phyloP scores from a whole-genome alignment of 2,888 invertebrate genomes.

The Eledone cirrhosa region DNA sequence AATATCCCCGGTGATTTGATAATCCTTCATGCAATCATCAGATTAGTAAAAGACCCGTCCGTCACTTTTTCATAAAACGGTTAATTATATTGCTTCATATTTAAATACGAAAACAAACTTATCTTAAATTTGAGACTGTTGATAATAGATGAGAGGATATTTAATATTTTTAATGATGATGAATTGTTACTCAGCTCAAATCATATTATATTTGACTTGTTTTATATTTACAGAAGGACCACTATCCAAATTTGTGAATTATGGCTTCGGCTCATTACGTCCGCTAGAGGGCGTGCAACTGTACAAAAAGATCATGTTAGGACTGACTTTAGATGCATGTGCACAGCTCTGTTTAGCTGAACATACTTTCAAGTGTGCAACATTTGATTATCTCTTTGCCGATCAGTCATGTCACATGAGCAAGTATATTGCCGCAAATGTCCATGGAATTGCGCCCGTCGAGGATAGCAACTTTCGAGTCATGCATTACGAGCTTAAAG shows the following conservation, averaged over 20 bases:
- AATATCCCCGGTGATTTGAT: no score
- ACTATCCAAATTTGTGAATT: slow-evolving; percentile 58
- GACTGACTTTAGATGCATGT: slow-evolving; percentile 58
- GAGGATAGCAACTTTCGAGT: slow-evolving; percentile 43
- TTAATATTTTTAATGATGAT: no score
- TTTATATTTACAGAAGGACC: slow-evolving; percentile 52
- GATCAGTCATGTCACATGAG: slow-evolving; percentile 60
- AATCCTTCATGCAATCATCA: no score
- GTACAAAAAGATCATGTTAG: slow-evolving; percentile 56
- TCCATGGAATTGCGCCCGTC: slow-evolving; percentile 53
- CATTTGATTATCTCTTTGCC: slow-evolving; percentile 60
- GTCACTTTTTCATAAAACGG: no score
- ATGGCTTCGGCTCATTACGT: slow-evolving; percentile 56
- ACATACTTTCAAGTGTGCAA: slow-evolving; percentile 55
- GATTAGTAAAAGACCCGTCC: no score
- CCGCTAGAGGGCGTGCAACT: slow-evolving; percentile 54
- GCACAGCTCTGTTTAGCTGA: slow-evolving; percentile 61
- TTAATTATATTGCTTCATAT: no score
- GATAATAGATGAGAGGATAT: no score
- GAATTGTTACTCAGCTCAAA: no score
- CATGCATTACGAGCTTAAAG: slow-evolving; percentile 62
- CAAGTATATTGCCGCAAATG: slow-evolving; percentile 58
- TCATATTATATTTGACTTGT: no score
- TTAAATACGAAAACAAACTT: no score
- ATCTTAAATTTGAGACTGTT: no score